A percentile compares a stretch with the other conserved stretches of the same genome.
These are phyloP conservation scores for Dufourea novaeangliae DNA, from an alignment of 1,140 invertebrate species.

Conservation along the genomic window DNA sequence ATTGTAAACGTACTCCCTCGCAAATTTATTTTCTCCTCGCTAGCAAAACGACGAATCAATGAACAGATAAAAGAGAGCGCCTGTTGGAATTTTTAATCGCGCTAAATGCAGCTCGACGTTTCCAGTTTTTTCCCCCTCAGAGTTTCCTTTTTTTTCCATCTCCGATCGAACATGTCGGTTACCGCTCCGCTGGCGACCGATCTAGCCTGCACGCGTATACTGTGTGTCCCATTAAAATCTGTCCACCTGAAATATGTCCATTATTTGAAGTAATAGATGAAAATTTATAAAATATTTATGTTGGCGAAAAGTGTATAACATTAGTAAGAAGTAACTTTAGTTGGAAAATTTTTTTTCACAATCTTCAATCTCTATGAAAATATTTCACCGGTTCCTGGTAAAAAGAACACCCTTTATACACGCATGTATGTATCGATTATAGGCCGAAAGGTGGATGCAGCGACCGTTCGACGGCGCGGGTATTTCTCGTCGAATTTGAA, in stretches of 20 bases:
- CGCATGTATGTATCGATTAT: slow-evolving; percentile 70
- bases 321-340: too few species aligned
- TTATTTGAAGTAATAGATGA: too few species aligned
- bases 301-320: too few species aligned
- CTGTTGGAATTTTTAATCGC: slow-evolving; percentile 46
- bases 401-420: too few species aligned
- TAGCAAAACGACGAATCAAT: background rate
- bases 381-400: too few species aligned
- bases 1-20: background rate
- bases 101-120: slow-evolving; percentile 33
- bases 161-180: slow-evolving; percentile 7
- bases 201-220: background rate
- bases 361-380: too few species aligned
- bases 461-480: slow-evolving; percentile 33
- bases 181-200: background rate
- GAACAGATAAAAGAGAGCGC: background rate
- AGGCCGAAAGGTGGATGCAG: slow-evolving; percentile 30
- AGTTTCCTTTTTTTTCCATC: background rate
- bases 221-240: too few species aligned
- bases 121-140: slow-evolving; percentile 36
- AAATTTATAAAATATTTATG: too few species aligned
- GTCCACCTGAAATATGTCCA: too few species aligned
- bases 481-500: slow-evolving; percentile 72
- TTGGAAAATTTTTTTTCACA: too few species aligned
- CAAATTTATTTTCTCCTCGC: slow-evolving; percentile 21